A percentile compares a stretch with the other conserved stretches of the same genome.
phyloP scores from a whole-genome alignment of 2,113 vertebrate genomes.

The Larimichthys crocea region DNA sequence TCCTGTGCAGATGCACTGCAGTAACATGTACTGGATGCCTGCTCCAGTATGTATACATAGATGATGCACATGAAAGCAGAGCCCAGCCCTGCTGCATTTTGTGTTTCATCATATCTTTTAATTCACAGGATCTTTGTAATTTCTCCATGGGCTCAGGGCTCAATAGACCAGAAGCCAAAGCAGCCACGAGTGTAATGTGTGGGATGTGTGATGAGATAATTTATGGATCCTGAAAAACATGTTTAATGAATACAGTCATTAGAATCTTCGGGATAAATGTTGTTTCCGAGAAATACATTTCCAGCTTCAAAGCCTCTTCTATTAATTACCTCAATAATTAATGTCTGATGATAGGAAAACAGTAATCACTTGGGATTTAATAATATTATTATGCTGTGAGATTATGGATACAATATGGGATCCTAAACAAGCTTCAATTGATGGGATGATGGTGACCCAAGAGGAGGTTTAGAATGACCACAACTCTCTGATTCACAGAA shows the following conservation, averaged over 20 bases:
- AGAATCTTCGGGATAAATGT: constrained; percentile 18
- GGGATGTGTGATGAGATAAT: neutral
- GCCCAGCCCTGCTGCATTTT: neutral
- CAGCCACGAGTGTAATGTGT: neutral
- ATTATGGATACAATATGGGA: neutral
- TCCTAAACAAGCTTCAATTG: neutral
- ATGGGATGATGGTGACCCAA: neutral
- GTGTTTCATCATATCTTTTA: neutral
- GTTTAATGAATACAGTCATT: constrained; percentile 40
- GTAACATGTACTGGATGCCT: constrained; percentile 1
- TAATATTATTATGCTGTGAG: neutral
- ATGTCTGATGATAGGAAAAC: neutral
- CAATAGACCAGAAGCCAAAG: neutral
- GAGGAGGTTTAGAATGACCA: neutral
- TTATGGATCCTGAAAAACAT: constrained; percentile 23
- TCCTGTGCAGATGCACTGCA: neutral
- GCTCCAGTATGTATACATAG: neutral
- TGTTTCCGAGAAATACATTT: constrained; percentile 17
- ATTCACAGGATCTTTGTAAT: neutral
- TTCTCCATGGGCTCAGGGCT: neutral
- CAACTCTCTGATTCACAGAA: neutral
- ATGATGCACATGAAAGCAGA: neutral
- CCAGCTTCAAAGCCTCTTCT: constrained; percentile 26
- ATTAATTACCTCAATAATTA: constrained; percentile 46
- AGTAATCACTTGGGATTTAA: constrained; percentile 23